Conservation (phyloP, 2,113 vertebrate genomes). For the Clarias macrocephalus region DNA sequence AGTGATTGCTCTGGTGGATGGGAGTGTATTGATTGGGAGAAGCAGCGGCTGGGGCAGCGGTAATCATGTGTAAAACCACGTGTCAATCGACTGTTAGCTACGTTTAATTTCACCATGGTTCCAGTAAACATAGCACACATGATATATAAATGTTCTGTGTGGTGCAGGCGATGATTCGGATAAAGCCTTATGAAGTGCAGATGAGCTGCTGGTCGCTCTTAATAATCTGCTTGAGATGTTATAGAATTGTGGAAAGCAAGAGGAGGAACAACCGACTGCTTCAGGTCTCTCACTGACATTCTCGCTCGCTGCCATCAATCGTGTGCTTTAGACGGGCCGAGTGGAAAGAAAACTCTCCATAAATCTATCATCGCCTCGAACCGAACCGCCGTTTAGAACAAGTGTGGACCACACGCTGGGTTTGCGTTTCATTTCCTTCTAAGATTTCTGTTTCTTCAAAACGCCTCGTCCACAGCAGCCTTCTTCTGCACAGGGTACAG, state of each 20-base stretch:
- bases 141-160: not conserved
- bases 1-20: conserved; percentile 31
- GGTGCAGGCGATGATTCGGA: not conserved
- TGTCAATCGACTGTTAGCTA: conserved; percentile 35
- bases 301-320: conserved; percentile 41
- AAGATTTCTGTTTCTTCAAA: conserved; percentile 8
- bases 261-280: not conserved
- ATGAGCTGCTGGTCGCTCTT: conserved; percentile 12
- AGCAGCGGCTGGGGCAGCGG: conserved; percentile 20
- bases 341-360: conserved; percentile 29
- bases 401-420: not conserved
- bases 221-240: not conserved
- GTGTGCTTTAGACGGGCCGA: conserved; percentile 27
- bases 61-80: conserved; percentile 42
- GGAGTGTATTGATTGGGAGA: conserved; percentile 14
- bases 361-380: conserved; percentile 32
- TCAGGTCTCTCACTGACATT: conserved; percentile 22
- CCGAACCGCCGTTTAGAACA: not conserved
- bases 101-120: conserved; percentile 13
- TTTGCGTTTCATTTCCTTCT: not conserved
- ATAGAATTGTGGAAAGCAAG: not conserved
- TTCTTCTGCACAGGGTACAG: conserved; percentile 6
- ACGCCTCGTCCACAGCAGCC: not conserved
- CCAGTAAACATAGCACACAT: conserved; percentile 12
- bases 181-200: not conserved